Evolutionary conservation across 2,113 vertebrate genomes (phyloP).

Genomic region (Larimichthys crocea): DNA sequence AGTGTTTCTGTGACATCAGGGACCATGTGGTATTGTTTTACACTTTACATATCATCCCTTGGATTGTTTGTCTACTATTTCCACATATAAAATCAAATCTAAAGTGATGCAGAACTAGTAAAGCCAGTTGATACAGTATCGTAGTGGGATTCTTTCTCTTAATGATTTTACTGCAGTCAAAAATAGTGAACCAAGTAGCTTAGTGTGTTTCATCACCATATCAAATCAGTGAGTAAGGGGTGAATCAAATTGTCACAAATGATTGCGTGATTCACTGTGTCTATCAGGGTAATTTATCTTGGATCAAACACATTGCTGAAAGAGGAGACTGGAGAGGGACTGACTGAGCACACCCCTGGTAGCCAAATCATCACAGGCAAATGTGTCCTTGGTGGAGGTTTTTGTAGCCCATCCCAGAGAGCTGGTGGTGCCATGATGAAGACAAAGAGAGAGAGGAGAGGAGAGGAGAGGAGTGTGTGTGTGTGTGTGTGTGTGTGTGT

Average conservation of each 20-base stretch:
- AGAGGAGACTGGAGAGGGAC: slow-evolving; percentile 30
- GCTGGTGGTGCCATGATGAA: slow-evolving; percentile 39
- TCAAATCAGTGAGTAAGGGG: slow-evolving; percentile 16
- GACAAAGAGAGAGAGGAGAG: slow-evolving; percentile 20
- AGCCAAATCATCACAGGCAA: slow-evolving; percentile 66
- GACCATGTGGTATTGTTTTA: too few species aligned
- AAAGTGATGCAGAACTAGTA: too few species aligned
- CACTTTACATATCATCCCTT: too few species aligned
- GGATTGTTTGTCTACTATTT: too few species aligned
- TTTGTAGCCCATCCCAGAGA: slow-evolving; percentile 58
- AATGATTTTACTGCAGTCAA: slow-evolving; percentile 20
- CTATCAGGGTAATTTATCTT: slow-evolving; percentile 54
- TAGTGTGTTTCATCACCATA: slow-evolving; percentile 12
- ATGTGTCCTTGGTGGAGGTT: slow-evolving; percentile 68
- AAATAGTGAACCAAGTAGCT: neutral
- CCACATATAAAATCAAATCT: too few species aligned
- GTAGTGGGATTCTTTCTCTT: neutral
- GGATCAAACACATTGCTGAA: neutral
- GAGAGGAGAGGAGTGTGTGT: too few species aligned
- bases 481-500: too few species aligned
- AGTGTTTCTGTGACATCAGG: too few species aligned
- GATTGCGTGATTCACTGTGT: slow-evolving; percentile 24
- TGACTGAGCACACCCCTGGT: slow-evolving; percentile 23
- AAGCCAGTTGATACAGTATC: too few species aligned
- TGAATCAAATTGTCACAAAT: slow-evolving; percentile 36